Evolutionary conservation across 2,113 vertebrate species (phyloP).

Genomic region (Isichthys henryi): DNA sequence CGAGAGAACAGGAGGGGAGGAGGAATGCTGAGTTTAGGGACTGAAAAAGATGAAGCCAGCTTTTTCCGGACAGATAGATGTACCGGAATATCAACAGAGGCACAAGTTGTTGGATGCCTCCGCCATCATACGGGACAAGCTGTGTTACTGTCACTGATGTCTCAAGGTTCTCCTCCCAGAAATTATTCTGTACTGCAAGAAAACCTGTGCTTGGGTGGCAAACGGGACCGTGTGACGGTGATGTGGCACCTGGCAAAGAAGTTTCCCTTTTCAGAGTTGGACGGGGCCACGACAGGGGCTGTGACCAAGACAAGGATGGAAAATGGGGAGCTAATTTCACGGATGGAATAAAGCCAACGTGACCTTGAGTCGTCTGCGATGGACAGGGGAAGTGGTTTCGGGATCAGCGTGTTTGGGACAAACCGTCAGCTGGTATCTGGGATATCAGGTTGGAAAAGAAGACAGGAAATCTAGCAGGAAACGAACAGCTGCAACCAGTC

Average conservation of each 20-base stretch:
- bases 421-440: neutral
- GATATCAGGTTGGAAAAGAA: neutral
- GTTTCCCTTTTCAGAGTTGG: neutral
- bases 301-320: neutral
- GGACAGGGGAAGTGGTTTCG: neutral
- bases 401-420: neutral
- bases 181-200: neutral
- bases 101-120: neutral
- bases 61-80: neutral
- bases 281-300: neutral
- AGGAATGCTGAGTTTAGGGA: neutral
- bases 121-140: neutral
- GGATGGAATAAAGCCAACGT: neutral
- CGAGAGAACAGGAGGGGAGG: neutral
- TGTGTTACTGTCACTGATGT: neutral
- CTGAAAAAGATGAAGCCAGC: neutral
- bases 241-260: neutral
- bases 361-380: neutral
- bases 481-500: neutral
- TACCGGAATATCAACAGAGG: neutral
- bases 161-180: neutral
- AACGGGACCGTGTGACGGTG: neutral
- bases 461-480: neutral
- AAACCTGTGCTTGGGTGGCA: neutral
- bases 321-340: neutral